phyloP scores from a whole-genome alignment of 2,888 invertebrate genomes.

The Parnassius glacialis region DNA sequence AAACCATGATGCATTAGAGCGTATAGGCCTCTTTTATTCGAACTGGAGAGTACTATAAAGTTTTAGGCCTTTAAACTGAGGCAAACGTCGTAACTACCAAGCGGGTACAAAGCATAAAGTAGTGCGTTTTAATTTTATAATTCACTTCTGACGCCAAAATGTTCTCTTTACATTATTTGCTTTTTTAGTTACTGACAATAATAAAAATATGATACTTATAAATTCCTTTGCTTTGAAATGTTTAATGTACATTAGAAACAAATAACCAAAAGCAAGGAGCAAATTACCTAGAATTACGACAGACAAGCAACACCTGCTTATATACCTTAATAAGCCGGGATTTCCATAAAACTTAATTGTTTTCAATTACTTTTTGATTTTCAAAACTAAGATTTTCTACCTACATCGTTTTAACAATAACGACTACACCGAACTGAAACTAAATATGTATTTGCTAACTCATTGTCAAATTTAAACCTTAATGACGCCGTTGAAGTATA shows the following conservation, averaged over 20 bases:
- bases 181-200: too few species aligned
- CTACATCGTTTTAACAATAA: too few species aligned
- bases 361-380: too few species aligned
- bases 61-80: constrained; percentile 45
- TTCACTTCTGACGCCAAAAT: constrained; percentile 7
- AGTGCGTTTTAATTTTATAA: constrained; percentile 19
- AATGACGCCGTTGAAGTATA: neutral
- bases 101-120: constrained; percentile 45
- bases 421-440: too few species aligned
- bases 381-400: too few species aligned
- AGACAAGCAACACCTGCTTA: neutral
- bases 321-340: neutral
- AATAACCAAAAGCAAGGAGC: neutral
- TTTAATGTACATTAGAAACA: neutral
- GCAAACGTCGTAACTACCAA: constrained; percentile 44
- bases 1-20: constrained; percentile 46
- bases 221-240: neutral
- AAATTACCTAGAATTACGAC: neutral
- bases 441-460: neutral
- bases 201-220: too few species aligned
- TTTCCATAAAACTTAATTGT: too few species aligned
- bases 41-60: constrained; percentile 38
- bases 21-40: constrained; percentile 47
- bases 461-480: neutral
- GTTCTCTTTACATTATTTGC: too few species aligned